A percentile compares a stretch with the other conserved stretches of the same genome.
Evolutionary conservation across 37 sponge, comb jelly and placozoan species (phyloP).

Genomic region (Hexactinellida sp.): DNA sequence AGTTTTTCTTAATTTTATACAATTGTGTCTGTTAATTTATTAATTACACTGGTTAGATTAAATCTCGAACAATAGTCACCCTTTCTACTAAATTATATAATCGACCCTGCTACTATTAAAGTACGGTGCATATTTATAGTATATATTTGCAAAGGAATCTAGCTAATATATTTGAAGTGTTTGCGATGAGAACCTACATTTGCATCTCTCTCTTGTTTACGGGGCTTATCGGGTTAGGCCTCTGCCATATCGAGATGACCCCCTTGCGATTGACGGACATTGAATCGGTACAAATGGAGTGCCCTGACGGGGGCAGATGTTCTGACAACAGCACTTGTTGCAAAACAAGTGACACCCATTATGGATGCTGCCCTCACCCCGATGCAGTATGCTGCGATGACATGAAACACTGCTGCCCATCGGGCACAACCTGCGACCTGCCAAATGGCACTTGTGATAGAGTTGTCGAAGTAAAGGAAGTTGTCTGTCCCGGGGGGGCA

Average conservation of each 20-base stretch:
- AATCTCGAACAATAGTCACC: too few species aligned
- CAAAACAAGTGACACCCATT: neutral
- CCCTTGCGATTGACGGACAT: neutral
- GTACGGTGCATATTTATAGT: too few species aligned
- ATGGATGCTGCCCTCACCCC: neutral
- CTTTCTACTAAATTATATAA: too few species aligned
- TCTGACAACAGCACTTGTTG: neutral
- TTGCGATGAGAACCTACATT: neutral
- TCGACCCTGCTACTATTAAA: too few species aligned
- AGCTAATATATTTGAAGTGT: neutral
- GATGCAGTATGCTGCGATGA: neutral
- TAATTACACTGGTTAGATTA: too few species aligned
- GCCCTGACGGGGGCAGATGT: neutral
- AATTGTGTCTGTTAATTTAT: too few species aligned
- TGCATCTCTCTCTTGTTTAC: neutral
- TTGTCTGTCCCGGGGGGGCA: neutral
- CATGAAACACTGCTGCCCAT: neutral
- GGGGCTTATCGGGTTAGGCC: neutral
- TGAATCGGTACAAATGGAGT: neutral
- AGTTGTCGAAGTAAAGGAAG: neutral
- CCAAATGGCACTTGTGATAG: neutral
- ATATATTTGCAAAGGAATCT: neutral
- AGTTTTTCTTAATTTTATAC: too few species aligned
- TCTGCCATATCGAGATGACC: neutral
- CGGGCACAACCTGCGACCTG: neutral